A percentile compares a stretch with the other conserved stretches of the same genome.
Conservation (phyloP, 1,140 invertebrate species). For the Hylyphantes graminicola region DNA sequence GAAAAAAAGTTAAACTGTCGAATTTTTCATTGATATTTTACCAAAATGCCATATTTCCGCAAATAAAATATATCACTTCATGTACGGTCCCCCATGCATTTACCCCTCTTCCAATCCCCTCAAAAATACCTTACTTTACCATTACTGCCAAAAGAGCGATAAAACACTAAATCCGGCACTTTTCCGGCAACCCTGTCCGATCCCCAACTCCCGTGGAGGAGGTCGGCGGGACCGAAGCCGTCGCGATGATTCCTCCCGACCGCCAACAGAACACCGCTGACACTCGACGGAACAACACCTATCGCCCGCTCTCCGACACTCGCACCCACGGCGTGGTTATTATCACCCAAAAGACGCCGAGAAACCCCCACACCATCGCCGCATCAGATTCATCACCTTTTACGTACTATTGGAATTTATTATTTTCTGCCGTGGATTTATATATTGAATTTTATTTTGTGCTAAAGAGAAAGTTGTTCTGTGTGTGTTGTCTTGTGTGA, state of each 20-base stretch:
- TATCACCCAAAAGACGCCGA: not conserved
- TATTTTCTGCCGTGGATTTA: not conserved
- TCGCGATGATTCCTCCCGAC: constrained; percentile 49
- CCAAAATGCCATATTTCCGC: not conserved
- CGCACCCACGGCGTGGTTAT: not conserved
- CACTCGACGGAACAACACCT: constrained; percentile 9
- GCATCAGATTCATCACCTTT: not conserved
- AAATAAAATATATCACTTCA: not conserved
- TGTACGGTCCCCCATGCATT: not conserved
- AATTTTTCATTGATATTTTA: no score
- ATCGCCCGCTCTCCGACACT: not conserved
- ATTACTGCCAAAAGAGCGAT: not conserved
- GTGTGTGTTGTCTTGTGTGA: constrained; percentile 24
- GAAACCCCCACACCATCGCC: not conserved
- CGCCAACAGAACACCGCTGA: constrained; percentile 32
- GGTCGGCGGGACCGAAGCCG: constrained; percentile 57
- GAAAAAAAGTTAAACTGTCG: no score
- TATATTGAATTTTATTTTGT: not conserved
- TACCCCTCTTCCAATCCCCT: not conserved
- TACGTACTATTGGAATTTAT: not conserved
- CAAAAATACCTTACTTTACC: not conserved
- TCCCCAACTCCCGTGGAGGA: constrained; percentile 45
- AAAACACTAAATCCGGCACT: not conserved
- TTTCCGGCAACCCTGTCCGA: constrained; percentile 36
- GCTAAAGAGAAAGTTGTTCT: not conserved